Evolutionary conservation across 2,113 vertebrate genomes (phyloP), one percentile per base, ranked within the genome.

Genomic region (Uropsilus gracilis): DNA sequence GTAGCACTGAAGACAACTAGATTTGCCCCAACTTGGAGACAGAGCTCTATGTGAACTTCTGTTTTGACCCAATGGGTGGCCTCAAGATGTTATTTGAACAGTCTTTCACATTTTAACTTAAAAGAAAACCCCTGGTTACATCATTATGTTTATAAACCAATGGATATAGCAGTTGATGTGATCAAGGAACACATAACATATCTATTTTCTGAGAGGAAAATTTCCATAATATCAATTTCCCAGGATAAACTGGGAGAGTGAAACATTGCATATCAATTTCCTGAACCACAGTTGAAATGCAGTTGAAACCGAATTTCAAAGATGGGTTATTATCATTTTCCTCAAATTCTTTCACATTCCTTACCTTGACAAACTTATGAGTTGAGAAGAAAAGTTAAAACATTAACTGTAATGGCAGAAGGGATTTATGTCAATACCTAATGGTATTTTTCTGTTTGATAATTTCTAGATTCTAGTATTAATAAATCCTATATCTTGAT

Each of bases 81-180:
- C 14, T 44, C 14, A 1, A 26, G 2, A 64, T 30, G 4, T 2
- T 7, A 28, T 0, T 2, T 1, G 44, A 32, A 59, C 34, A 14
- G 2, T 3, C 12, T 16, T 12, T 24, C 80, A 22, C 18, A 30
- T 6, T 11, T 14, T 37, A 20, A 1, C 20, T 28, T 44, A 50
- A 17, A 55, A 11, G 3, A 39, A 46, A 24, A 28, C 2, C 13
- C 0, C 1, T 0, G 4, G 16, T 66, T 28, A n/a, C 9, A 16
- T 16, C 12, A 14, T 14, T 46, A 18, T 18, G n/a, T 12, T 8
- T 77, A 8, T 24, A 50, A 88, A 83, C 13, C 10, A 9, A 3
- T 22, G 18, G 32, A 13, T 16, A 8, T 6, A n/a, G 3, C 0
- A 6, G 7, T 16, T 5, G 8, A 44, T 28, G 4, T 10, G 55